phyloP scores from a whole-genome alignment of 2,888 invertebrate species.

The Encarsia formosa region DNA sequence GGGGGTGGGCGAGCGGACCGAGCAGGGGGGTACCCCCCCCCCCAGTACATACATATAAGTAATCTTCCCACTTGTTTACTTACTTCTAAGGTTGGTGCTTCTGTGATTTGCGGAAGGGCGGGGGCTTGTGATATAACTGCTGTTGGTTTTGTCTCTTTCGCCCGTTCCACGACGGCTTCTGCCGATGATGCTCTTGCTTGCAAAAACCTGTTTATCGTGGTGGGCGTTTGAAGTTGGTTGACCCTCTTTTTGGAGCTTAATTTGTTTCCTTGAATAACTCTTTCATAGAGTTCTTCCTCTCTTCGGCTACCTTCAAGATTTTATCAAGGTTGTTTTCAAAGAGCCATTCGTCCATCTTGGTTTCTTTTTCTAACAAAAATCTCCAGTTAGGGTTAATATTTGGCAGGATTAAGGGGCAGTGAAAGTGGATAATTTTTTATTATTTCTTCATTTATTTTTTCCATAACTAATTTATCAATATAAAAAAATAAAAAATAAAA shows the following conservation, averaged over 20 bases:
- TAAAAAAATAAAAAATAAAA: too few species aligned
- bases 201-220: too few species aligned
- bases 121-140: neutral
- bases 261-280: neutral
- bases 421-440: too few species aligned
- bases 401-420: too few species aligned
- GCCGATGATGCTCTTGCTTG: neutral
- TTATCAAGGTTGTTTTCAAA: neutral
- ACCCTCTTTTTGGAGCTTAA: neutral
- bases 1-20: too few species aligned
- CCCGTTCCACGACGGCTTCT: neutral
- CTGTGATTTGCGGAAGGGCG: neutral
- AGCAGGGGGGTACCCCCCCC: too few species aligned
- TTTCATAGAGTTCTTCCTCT: neutral
- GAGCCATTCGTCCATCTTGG: neutral
- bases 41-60: too few species aligned
- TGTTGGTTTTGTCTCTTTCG: neutral
- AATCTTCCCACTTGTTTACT: neutral
- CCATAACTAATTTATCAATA: too few species aligned
- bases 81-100: neutral
- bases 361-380: too few species aligned
- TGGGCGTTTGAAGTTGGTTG: neutral
- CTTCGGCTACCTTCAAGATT: neutral
- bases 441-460: too few species aligned
- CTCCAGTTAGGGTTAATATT: too few species aligned